These are phyloP conservation scores for Zygogramma bicolorata DNA, from an alignment of 2,888 invertebrate species.

Conservation along the genomic window DNA sequence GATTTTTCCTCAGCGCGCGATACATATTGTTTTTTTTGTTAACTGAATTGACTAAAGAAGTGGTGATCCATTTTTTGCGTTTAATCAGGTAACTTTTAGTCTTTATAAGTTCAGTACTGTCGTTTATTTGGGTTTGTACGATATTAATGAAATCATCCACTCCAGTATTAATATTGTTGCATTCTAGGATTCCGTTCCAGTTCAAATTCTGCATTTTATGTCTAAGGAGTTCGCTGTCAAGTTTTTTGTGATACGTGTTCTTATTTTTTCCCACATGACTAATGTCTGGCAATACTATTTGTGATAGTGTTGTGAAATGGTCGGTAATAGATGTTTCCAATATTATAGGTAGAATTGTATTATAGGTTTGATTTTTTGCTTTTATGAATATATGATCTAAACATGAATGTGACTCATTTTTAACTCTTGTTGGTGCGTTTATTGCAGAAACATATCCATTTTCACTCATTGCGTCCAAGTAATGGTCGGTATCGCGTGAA, in stretches of 20 bases:
- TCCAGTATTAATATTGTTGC: too few species aligned
- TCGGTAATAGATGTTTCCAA: neutral
- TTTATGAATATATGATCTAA: neutral
- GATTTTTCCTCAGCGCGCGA: too few species aligned
- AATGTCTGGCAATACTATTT: neutral
- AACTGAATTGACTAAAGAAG: too few species aligned
- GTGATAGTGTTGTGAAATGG: neutral
- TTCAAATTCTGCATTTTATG: neutral
- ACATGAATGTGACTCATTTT: neutral
- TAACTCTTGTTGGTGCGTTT: neutral
- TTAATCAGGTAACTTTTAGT: too few species aligned
- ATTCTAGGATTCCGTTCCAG: too few species aligned
- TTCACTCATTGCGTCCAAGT: neutral
- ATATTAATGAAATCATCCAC: too few species aligned
- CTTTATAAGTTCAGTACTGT: too few species aligned
- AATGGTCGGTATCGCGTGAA: neutral
- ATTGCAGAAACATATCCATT: neutral
- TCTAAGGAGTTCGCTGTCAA: neutral
- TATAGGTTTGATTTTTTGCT: neutral
- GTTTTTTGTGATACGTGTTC: neutral
- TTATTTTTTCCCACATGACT: neutral
- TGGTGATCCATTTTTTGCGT: too few species aligned
- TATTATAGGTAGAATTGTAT: neutral
- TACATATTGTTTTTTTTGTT: too few species aligned
- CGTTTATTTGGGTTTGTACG: too few species aligned